Evolutionary conservation across 2,888 invertebrate species (phyloP).

Genomic region (Bellardia pandia): DNA sequence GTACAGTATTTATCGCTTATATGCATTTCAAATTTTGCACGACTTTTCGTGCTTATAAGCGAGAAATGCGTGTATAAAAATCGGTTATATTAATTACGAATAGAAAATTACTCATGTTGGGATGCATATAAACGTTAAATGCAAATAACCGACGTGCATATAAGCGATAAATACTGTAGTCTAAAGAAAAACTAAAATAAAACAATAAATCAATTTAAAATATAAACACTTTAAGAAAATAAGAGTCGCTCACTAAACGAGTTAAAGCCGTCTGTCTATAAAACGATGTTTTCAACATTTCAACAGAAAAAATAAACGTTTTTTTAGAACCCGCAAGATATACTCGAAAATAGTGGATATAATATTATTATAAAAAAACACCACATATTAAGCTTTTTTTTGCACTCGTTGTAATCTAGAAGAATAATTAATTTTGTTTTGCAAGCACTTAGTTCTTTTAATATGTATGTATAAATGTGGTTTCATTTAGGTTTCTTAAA

Average conservation of each 20-base stretch:
- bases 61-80: no score
- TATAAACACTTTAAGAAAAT: neutral
- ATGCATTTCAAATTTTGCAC: no score
- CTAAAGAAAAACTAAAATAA: neutral
- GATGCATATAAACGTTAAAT: no score
- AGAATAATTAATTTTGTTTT: neutral
- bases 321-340: neutral
- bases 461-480: slow-evolving; percentile 20
- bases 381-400: slow-evolving; percentile 28
- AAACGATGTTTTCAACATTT: no score
- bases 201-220: neutral
- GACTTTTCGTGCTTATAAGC: no score
- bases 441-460: neutral
- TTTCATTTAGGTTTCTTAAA: slow-evolving; percentile 51
- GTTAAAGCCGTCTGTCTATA: neutral
- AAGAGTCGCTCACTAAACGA: neutral
- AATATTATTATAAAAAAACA: slow-evolving; percentile 24
- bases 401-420: slow-evolving; percentile 48
- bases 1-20: no score
- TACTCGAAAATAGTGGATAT: neutral
- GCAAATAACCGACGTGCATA: no score
- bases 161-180: no score
- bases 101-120: no score
- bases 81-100: no score
- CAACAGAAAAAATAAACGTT: neutral